Evolutionary conservation across 2,888 invertebrate species (phyloP).

Genomic region (Aphidius colemani): DNA sequence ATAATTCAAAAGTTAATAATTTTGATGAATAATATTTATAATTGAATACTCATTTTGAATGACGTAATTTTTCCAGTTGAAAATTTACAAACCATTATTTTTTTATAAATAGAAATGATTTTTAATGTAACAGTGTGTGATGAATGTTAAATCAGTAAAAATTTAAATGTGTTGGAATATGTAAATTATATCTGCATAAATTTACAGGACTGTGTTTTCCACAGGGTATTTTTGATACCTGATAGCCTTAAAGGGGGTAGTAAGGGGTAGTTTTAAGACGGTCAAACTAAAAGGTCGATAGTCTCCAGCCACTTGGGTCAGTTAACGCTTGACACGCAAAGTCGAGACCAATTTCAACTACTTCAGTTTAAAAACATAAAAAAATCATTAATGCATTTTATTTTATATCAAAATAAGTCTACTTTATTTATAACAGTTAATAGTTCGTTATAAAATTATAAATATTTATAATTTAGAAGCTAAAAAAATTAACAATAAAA

Average conservation of each 20-base stretch:
- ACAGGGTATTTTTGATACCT: constrained; percentile 21
- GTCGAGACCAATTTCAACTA: constrained; percentile 18
- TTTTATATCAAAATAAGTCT: no score
- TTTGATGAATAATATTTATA: constrained; percentile 5
- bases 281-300: constrained; percentile 42
- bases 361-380: no score
- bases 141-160: neutral
- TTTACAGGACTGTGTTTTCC: constrained; percentile 24
- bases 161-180: constrained; percentile 23
- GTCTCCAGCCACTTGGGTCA: constrained; percentile 40
- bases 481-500: no score
- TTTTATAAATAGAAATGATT: no score
- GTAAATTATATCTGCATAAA: constrained; percentile 34
- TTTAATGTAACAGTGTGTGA: constrained; percentile 4
- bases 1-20: constrained; percentile 6
- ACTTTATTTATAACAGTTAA: no score
- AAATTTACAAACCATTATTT: no score
- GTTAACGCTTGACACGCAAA: constrained; percentile 41
- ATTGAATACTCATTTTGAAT: neutral
- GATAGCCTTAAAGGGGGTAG: constrained; percentile 30
- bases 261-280: constrained; percentile 31
- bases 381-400: no score
- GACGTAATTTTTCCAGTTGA: constrained; percentile 5
- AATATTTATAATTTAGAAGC: no score
- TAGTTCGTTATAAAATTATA: no score